Evolutionary conservation across 1,140 invertebrate genomes (phyloP), one percentile per base, ranked within the genome.

Genomic region (Drosophila nebulosa): DNA sequence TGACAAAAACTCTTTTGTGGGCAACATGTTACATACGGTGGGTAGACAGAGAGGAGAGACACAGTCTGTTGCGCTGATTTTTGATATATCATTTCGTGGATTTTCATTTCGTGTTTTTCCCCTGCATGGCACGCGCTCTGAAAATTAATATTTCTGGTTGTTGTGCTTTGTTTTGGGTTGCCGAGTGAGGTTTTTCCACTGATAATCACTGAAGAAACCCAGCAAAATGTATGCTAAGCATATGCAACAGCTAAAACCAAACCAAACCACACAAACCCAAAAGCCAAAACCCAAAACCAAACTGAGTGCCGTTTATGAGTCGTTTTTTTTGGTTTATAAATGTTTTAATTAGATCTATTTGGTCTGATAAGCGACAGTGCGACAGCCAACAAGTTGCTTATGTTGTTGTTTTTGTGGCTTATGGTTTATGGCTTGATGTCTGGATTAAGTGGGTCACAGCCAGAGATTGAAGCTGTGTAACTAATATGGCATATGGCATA

Each of bases 291-390:
- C 7, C 27, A 30, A 30, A 9, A 6, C 63, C 80, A 85, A 64
- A 50, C 59, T 32, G 52, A 55, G 80, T 84, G 80, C 80, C 80
- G 81, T 84, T 84, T 84, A 77, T 85, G 73, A 78, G 69, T 60
- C 67, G 66, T 62, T 75, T 74, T 75, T 74, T 74, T 80, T 62
- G 83, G 83, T 70, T 85, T 85, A 85, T 88, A 81, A 85, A 85
- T 85, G 81, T 85, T 85, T 85, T 85, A 85, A 85, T 85, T 85
- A 85, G 81, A 85, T 85, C 68, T 81, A 81, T 85, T 88, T 80
- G 81, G 79, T 65, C 70, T 85, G 81, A 85, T 85, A 88, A 88
- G 30, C 81, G 69, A 66, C n/a, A n/a, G n/a, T 53, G 77, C 64
- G 81, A 86, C 81, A 78, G 83, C 78, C 67, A 81, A 86, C 81